phyloP scores from a whole-genome alignment of 2,888 invertebrate genomes.

The Bhutanitis thaidina region DNA sequence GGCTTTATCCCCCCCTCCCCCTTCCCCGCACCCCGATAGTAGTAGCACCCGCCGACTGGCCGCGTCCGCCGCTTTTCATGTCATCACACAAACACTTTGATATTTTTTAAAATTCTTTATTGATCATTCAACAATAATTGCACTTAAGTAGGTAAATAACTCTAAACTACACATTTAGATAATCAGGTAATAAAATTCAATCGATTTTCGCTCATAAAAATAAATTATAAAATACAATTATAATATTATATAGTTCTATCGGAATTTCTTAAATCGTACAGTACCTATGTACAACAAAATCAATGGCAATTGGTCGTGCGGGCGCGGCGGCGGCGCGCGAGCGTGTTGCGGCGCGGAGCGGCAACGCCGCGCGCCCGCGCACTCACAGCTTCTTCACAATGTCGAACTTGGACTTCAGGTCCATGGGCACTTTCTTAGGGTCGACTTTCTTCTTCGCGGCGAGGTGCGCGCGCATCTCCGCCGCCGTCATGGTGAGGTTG shows the following conservation, averaged over 20 bases:
- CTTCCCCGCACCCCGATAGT: neutral
- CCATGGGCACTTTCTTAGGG: slow-evolving; percentile 93
- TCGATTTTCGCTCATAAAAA: slow-evolving; percentile 30
- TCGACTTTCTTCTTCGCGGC: slow-evolving; percentile 93
- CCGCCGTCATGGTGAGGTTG: slow-evolving; percentile 94
- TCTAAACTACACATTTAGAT: slow-evolving; percentile 65
- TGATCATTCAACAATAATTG: slow-evolving; percentile 67
- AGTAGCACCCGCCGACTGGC: neutral
- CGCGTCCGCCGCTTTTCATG: neutral
- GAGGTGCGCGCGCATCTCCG: slow-evolving; percentile 92
- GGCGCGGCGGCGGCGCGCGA: neutral
- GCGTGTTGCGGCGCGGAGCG: slow-evolving; percentile 26
- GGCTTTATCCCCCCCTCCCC: neutral
- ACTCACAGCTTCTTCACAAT: slow-evolving; percentile 93
- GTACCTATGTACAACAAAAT: slow-evolving; percentile 33
- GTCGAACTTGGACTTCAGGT: slow-evolving; percentile 95
- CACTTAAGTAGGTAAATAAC: slow-evolving; percentile 54
- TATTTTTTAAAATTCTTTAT: slow-evolving; percentile 43
- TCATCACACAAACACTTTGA: slow-evolving; percentile 21
- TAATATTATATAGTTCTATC: slow-evolving; percentile 41
- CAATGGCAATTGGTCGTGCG: slow-evolving; percentile 29
- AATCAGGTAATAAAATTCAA: slow-evolving; percentile 63
- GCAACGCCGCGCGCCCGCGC: slow-evolving; percentile 27
- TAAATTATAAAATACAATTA: slow-evolving; percentile 36
- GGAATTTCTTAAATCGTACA: slow-evolving; percentile 32